A percentile compares a stretch with the other conserved stretches of the same genome.
Evolutionary conservation across 2,797 vertebrate genomes (phyloP).

Genomic region (Valencia hispanica): DNA sequence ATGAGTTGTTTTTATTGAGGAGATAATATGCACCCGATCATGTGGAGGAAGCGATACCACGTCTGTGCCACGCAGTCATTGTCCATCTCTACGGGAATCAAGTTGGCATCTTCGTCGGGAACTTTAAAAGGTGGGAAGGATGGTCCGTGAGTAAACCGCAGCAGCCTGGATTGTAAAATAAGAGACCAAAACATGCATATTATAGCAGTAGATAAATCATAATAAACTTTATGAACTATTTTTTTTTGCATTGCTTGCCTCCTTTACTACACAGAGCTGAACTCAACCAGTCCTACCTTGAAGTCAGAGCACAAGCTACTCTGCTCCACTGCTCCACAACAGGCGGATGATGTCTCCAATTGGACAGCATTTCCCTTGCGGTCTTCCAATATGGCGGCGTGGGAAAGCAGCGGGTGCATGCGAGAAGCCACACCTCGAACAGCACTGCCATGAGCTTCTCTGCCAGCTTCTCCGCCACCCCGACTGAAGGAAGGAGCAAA

Average conservation of each 20-base stretch:
- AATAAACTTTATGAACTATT: neutral
- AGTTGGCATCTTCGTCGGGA: conserved; percentile 91
- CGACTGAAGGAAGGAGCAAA: conserved; percentile 76
- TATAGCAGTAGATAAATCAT: neutral
- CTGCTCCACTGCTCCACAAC: conserved; percentile 99
- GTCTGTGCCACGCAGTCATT: conserved; percentile 95
- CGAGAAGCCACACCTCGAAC: conserved; percentile 96
- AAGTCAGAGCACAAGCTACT: conserved; percentile 94
- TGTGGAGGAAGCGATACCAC: conserved; percentile 97
- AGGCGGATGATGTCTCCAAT: conserved; percentile 96
- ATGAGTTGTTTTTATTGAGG: neutral
- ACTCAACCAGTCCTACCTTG: conserved; percentile 80
- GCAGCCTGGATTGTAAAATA: conserved; percentile 78
- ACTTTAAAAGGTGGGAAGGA: conserved; percentile 96
- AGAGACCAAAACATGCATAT: conserved; percentile 16
- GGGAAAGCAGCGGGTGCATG: conserved; percentile 93
- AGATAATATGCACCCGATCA: conserved; percentile 86
- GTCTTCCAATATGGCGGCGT: conserved; percentile 98
- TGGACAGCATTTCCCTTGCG: conserved; percentile 95
- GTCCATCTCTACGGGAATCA: conserved; percentile 96
- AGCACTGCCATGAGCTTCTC: conserved; percentile 94
- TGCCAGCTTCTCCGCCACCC: conserved; percentile 93
- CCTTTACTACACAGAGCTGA: neutral
- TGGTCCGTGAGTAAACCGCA: conserved; percentile 92
- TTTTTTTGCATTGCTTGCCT: neutral